phyloP scores from a whole-genome alignment of 1,140 invertebrate species.

The Brachionus calyciflorus region DNA sequence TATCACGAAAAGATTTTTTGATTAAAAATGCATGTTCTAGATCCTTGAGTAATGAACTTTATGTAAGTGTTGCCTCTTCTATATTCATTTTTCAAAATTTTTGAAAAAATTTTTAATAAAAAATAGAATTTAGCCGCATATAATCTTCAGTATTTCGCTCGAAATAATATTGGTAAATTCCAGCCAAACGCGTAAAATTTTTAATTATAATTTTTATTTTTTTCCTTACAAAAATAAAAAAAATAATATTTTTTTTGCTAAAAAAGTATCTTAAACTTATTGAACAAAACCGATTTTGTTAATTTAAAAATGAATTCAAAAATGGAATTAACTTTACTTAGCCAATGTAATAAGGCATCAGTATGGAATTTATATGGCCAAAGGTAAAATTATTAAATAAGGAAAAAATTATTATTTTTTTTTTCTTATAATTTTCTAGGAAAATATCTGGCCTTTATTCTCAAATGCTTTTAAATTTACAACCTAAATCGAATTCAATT shows the following conservation, averaged over 20 bases:
- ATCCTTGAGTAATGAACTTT: conserved; percentile 15
- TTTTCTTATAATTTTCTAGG: not conserved
- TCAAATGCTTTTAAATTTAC: conserved; percentile 36
- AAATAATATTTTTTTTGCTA: not conserved
- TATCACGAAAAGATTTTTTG: not conserved
- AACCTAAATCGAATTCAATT: not conserved
- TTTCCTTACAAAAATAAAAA: not conserved
- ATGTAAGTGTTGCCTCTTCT: too few relatives aligned
- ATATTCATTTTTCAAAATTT: not conserved
- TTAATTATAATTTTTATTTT: not conserved
- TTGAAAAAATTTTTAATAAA: not conserved
- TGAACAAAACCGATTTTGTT: conserved; percentile 43
- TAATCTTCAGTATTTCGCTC: conserved; percentile 42
- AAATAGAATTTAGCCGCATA: conserved; percentile 25
- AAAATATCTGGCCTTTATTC: conserved; percentile 27
- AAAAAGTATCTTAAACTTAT: conserved; percentile 29
- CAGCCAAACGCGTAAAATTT: conserved; percentile 20
- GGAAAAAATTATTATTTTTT: not conserved
- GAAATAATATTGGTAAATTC: conserved; percentile 37
- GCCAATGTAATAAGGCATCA: conserved; percentile 35
- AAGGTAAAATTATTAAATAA: conserved; percentile 8
- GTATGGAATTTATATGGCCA: conserved; percentile 42
- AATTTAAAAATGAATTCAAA: conserved; percentile 46
- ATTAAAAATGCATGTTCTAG: conserved; percentile 42
- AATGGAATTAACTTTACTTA: conserved; percentile 36